Evolutionary conservation across 1,140 invertebrate species (phyloP).

Genomic region (Pseudomyrmex pallidus): DNA sequence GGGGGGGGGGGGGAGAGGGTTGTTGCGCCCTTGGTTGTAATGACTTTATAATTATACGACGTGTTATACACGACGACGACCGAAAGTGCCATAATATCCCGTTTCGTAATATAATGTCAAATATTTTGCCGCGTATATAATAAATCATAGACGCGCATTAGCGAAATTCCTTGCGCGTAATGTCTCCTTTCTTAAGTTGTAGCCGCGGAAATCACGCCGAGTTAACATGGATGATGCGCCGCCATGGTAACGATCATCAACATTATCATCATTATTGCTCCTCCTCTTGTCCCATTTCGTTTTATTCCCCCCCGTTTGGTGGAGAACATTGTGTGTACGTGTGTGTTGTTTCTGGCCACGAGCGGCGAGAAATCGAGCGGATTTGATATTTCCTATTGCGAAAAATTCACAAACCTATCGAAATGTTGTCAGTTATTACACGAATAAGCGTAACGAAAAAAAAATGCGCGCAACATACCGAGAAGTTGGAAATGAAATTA

Average conservation of each 20-base stretch:
- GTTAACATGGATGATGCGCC: conserved; percentile 76
- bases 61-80: conserved; percentile 25
- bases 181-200: conserved; percentile 61
- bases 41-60: conserved; percentile 42
- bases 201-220: conserved; percentile 57
- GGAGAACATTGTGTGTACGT: conserved; percentile 55
- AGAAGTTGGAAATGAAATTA: conserved; percentile 5
- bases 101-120: conserved; percentile 44
- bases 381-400: conserved; percentile 1
- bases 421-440: neutral
- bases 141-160: conserved; percentile 77
- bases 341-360: conserved; percentile 76
- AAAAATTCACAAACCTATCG: neutral
- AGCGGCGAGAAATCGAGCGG: conserved; percentile 10
- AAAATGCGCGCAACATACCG: neutral
- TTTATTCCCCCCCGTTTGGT: conserved; percentile 58
- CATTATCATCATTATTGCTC: conserved; percentile 83
- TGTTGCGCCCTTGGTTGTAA: neutral
- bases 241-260: conserved; percentile 82
- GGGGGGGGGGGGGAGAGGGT: too few relatives aligned
- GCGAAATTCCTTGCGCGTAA: conserved; percentile 68
- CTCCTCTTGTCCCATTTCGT: conserved; percentile 70
- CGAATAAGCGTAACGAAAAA: neutral
- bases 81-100: conserved; percentile 36
- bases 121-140: conserved; percentile 60